Evolutionary conservation across 2,113 vertebrate species (phyloP).

Genomic region (Typhlomys cinereus): DNA sequence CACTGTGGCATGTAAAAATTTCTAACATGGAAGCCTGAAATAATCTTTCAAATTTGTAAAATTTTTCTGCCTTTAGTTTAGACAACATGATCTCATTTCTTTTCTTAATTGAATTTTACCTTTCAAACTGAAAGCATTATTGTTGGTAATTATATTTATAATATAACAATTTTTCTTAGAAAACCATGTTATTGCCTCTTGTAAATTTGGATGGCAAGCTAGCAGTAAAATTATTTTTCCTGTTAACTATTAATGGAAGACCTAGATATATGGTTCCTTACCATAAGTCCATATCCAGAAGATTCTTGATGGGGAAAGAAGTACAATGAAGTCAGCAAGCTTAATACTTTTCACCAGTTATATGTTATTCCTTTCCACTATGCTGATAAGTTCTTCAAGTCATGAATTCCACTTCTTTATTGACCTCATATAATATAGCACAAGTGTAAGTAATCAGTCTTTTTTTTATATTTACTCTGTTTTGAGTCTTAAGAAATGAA

Average conservation of each 20-base stretch:
- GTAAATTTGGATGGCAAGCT: neutral
- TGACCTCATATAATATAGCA: neutral
- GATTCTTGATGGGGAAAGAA: neutral
- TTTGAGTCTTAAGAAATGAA: too few species aligned
- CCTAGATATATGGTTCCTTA: neutral
- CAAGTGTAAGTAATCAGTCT: neutral
- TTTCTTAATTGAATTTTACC: constrained; percentile 8
- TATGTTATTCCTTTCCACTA: neutral
- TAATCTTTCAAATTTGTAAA: neutral
- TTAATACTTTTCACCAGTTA: neutral
- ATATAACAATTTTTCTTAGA: neutral
- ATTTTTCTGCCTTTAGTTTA: neutral
- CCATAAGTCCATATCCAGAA: neutral
- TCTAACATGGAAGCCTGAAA: neutral
- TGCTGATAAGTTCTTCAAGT: neutral
- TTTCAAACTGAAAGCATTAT: constrained; percentile 36
- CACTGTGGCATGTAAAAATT: neutral
- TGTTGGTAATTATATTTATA: neutral
- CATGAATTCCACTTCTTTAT: neutral
- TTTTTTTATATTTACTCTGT: too few species aligned
- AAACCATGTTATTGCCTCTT: neutral
- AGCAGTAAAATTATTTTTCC: neutral
- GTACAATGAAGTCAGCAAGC: neutral
- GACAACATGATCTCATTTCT: neutral
- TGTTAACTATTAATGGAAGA: neutral